phyloP scores from a whole-genome alignment of 2,888 invertebrate species.

The Diabrotica balteata region DNA sequence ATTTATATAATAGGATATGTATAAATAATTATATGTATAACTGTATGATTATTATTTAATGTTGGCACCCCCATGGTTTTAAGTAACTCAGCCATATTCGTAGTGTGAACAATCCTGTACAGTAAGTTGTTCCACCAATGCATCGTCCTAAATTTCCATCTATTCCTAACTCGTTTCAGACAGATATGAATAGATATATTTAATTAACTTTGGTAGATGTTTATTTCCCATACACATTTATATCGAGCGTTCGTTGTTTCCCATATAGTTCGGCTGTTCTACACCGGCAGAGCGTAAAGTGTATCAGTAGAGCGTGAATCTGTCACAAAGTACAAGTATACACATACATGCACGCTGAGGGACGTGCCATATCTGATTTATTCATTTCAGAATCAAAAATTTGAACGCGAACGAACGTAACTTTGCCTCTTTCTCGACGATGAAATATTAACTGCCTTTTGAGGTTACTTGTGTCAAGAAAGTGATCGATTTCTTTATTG shows the following conservation, averaged over 20 bases:
- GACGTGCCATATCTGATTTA: conserved; percentile 38
- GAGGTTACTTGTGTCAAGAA: too few species aligned
- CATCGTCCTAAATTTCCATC: not conserved
- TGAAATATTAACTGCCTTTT: too few species aligned
- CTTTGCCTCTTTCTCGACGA: too few species aligned
- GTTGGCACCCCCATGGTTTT: too few species aligned
- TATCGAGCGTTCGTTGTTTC: conserved; percentile 23
- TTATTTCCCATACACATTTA: conserved; percentile 18
- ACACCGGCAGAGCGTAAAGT: conserved; percentile 44
- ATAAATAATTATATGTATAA: too few species aligned
- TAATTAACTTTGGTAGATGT: conserved; percentile 30
- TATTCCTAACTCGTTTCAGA: conserved; percentile 6
- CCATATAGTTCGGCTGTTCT: conserved; percentile 40
- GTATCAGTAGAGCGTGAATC: conserved; percentile 41
- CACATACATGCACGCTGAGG: conserved; percentile 16
- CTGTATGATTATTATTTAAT: too few species aligned
- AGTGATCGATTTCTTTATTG: too few species aligned
- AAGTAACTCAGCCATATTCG: too few species aligned
- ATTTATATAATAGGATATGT: too few species aligned
- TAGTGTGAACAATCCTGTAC: too few species aligned
- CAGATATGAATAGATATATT: conserved; percentile 29
- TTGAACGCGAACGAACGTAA: not conserved
- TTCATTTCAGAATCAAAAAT: conserved; percentile 27
- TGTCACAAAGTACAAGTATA: conserved; percentile 41
- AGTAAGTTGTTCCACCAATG: not conserved